Conservation (phyloP, 2,888 invertebrate species). For the Prenolepis imparis region DNA sequence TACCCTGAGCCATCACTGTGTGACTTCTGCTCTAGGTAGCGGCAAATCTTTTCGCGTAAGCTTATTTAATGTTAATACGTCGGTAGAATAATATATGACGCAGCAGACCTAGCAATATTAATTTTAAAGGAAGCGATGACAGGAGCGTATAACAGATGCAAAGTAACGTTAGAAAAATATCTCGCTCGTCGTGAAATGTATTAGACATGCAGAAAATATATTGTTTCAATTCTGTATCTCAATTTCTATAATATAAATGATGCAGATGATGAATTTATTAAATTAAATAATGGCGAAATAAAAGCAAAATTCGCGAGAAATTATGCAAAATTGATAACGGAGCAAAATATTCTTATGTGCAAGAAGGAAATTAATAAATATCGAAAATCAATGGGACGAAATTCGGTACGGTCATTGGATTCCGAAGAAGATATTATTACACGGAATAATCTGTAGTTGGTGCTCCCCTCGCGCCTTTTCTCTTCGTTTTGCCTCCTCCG, state of each 20-base stretch:
- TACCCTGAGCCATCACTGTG: constrained; percentile 74
- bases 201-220: constrained; percentile 5
- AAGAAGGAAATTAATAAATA: not conserved
- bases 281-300: not conserved
- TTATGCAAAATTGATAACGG: not conserved
- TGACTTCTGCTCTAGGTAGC: constrained; percentile 65
- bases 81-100: constrained; percentile 79
- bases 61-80: constrained; percentile 79
- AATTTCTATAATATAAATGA: not conserved
- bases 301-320: not conserved
- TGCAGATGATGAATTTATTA: not conserved
- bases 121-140: constrained; percentile 62
- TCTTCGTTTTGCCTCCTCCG: constrained; percentile 67
- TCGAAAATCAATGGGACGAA: constrained; percentile 32
- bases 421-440: constrained; percentile 81
- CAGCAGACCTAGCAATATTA: constrained; percentile 79
- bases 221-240: not conserved
- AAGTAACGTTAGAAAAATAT: constrained; percentile 50
- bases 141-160: constrained; percentile 45
- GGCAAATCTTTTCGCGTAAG: constrained; percentile 51
- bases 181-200: not conserved
- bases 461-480: constrained; percentile 65
- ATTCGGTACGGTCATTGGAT: constrained; percentile 70
- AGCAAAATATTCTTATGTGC: not conserved
- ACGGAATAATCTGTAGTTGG: constrained; percentile 83